phyloP scores from a whole-genome alignment of 1,140 invertebrate species.

The Lerema accius region DNA sequence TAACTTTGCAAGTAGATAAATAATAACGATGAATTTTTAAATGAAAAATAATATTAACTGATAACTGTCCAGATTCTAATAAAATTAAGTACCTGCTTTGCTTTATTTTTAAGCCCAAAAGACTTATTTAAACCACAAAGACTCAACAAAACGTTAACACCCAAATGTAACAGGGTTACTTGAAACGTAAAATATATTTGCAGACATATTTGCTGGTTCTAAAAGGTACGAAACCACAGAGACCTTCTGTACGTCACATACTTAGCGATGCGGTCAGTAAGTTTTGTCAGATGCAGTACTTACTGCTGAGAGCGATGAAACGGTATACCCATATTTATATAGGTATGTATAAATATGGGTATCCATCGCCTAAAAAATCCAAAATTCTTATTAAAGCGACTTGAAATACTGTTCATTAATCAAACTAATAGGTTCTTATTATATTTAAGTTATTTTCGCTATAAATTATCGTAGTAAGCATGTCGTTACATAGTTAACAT shows the following conservation, averaged over 20 bases:
- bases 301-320: neutral
- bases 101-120: conserved; percentile 7
- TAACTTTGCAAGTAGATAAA: no score
- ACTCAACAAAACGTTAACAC: neutral
- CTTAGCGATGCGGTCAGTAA: conserved; percentile 43
- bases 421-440: no score
- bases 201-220: neutral
- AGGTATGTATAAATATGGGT: no score
- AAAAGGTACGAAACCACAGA: conserved; percentile 26
- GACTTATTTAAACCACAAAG: conserved; percentile 13
- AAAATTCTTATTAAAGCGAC: no score
- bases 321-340: neutral
- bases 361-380: no score
- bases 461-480: no score
- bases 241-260: conserved; percentile 28
- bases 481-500: no score
- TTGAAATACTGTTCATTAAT: no score
- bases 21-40: no score
- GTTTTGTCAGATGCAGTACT: conserved; percentile 32
- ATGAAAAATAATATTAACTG: no score
- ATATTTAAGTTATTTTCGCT: no score
- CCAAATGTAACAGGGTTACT: conserved; percentile 8
- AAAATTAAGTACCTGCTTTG: neutral
- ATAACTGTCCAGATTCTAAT: no score
- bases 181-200: conserved; percentile 15